Conservation (phyloP, 2,113 vertebrate genomes). For the Sander lucioperca region DNA sequence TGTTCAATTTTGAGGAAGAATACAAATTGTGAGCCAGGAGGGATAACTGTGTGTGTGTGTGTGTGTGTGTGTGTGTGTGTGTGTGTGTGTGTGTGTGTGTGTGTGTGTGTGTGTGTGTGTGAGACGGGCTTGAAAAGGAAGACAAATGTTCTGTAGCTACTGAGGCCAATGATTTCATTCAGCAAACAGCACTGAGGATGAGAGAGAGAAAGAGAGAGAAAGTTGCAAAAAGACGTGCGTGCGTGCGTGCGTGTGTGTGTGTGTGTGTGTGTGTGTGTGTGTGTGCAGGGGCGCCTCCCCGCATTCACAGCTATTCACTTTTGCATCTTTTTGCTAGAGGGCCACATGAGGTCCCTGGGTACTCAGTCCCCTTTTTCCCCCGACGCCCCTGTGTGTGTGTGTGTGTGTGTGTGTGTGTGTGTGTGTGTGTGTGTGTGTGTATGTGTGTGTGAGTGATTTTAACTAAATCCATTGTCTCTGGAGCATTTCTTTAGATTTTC, state of each 20-base stretch:
- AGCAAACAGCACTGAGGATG: conserved; percentile 44
- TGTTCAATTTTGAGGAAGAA: conserved; percentile 30
- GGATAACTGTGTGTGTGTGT: conserved; percentile 14
- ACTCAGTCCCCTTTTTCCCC: too few species aligned
- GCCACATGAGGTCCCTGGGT: too few species aligned
- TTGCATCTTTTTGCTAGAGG: too few species aligned
- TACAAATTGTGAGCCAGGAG: conserved; percentile 26
- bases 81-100: conserved; percentile 13
- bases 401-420: too few species aligned
- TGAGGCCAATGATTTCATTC: conserved; percentile 60
- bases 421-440: too few species aligned
- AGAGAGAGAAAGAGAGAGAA: background rate
- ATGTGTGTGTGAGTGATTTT: background rate
- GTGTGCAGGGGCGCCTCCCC: too few species aligned
- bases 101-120: conserved; percentile 2
- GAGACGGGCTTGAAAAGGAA: conserved; percentile 56
- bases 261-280: too few species aligned
- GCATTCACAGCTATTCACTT: too few species aligned
- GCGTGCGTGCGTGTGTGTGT: too few species aligned
- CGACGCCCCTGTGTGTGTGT: too few species aligned
- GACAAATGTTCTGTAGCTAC: conserved; percentile 59
- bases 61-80: conserved; percentile 3
- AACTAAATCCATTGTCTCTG: conserved; percentile 28
- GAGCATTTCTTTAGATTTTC: conserved; percentile 25
- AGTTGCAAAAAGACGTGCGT: background rate